These are phyloP conservation scores for Tychaedon coryphoeus DNA, from an alignment of 2,113 vertebrate species.

Conservation along the genomic window DNA sequence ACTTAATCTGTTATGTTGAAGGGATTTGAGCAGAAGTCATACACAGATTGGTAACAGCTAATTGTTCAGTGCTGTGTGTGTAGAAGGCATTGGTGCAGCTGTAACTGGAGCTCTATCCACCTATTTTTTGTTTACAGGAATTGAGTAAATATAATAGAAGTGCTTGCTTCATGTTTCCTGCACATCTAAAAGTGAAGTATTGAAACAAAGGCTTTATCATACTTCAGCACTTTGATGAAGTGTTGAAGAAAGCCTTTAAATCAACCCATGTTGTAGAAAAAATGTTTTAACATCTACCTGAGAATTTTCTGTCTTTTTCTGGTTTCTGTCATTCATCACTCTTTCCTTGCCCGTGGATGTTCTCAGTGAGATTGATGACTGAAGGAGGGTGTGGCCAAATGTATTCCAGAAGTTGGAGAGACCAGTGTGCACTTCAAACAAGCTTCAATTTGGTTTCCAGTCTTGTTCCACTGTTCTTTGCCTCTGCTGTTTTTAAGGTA, in stretches of 20 bases:
- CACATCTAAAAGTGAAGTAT: background rate
- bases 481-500: conserved; percentile 72
- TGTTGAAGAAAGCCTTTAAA: background rate
- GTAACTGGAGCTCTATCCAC: background rate
- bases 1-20: background rate
- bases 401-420: background rate
- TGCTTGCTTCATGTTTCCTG: background rate
- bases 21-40: background rate
- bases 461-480: background rate
- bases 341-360: background rate
- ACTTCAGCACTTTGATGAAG: background rate
- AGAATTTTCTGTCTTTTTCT: background rate
- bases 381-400: background rate
- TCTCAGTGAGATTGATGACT: background rate
- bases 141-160: background rate
- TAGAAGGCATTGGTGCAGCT: background rate
- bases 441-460: background rate
- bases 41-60: background rate
- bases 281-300: background rate
- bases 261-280: accelerated
- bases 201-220: background rate
- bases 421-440: background rate
- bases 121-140: background rate
- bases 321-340: background rate
- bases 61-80: background rate